Percentiles rank a stretch among this genome's conserved stretches.
Conservation (phyloP, 2,888 invertebrate genomes). For the Megastigmus dorsalis region DNA sequence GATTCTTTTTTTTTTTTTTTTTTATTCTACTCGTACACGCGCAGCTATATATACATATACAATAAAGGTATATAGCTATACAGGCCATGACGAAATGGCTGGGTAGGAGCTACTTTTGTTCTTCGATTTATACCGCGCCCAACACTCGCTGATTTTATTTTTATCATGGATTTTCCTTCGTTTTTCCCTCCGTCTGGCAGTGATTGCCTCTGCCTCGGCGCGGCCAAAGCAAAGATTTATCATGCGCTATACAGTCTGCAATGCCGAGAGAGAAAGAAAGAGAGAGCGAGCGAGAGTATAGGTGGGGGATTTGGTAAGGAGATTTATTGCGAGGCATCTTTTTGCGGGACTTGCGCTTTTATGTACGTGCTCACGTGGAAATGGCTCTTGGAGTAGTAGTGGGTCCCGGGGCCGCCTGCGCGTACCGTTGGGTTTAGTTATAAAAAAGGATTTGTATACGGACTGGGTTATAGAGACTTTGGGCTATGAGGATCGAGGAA, state of each 20-base stretch:
- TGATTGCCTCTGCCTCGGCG: neutral
- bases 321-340: slow-evolving; percentile 45
- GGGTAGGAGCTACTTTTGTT: too few relatives aligned
- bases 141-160: slow-evolving; percentile 38
- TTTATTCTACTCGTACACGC: neutral
- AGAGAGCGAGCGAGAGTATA: neutral
- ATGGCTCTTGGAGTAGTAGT: slow-evolving; percentile 19
- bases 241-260: too few relatives aligned
- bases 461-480: neutral
- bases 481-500: neutral
- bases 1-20: neutral
- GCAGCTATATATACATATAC: too few relatives aligned
- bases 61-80: too few relatives aligned
- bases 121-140: neutral
- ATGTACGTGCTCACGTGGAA: slow-evolving; percentile 6
- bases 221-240: slow-evolving; percentile 29
- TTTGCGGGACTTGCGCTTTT: slow-evolving; percentile 14
- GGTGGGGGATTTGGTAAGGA: slow-evolving; percentile 26
- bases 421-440: slow-evolving; percentile 7
- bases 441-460: slow-evolving; percentile 33
- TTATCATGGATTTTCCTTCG: neutral
- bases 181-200: neutral
- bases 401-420: too few relatives aligned
- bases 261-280: too few relatives aligned
- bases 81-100: too few relatives aligned